Conservation (phyloP, 2,888 invertebrate genomes). For the Agonopterix alstromeriana region DNA sequence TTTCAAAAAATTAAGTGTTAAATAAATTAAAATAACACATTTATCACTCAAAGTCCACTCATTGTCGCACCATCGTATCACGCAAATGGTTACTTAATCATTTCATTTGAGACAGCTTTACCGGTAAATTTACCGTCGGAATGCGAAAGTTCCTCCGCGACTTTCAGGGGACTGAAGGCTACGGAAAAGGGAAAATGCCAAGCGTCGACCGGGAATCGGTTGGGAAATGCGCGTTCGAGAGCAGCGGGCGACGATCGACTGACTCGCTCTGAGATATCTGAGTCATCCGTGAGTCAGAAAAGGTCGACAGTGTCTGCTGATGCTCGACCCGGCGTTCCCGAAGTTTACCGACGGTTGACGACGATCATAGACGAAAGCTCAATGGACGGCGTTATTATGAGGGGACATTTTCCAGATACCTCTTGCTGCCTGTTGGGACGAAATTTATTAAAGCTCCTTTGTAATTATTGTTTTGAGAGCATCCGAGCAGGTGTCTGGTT, state of each 20-base stretch:
- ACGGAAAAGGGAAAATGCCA: slow-evolving; percentile 70
- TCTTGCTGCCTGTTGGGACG: slow-evolving; percentile 4
- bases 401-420: slow-evolving; percentile 45
- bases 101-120: slow-evolving; percentile 42
- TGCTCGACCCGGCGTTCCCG: slow-evolving; percentile 26
- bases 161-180: slow-evolving; percentile 62
- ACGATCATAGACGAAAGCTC: slow-evolving; percentile 52
- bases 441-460: not conserved
- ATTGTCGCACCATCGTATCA: slow-evolving; percentile 10
- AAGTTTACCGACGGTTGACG: slow-evolving; percentile 36
- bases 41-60: slow-evolving; percentile 12
- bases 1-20: slow-evolving; percentile 12
- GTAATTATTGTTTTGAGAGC: not conserved
- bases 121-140: slow-evolving; percentile 21
- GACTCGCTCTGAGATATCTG: slow-evolving; percentile 38
- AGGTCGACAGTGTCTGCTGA: slow-evolving; percentile 23
- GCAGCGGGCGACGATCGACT: slow-evolving; percentile 22
- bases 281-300: slow-evolving; percentile 49
- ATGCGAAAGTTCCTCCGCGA: slow-evolving; percentile 29
- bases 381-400: slow-evolving; percentile 59
- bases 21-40: slow-evolving; percentile 10
- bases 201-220: slow-evolving; percentile 63
- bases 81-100: slow-evolving; percentile 59
- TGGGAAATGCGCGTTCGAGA: slow-evolving; percentile 37
- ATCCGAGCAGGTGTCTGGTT: no score